Evolutionary conservation across 2,888 invertebrate species (phyloP), one percentile per base, ranked within the genome.

Genomic region (Drosophila mayaguana): DNA sequence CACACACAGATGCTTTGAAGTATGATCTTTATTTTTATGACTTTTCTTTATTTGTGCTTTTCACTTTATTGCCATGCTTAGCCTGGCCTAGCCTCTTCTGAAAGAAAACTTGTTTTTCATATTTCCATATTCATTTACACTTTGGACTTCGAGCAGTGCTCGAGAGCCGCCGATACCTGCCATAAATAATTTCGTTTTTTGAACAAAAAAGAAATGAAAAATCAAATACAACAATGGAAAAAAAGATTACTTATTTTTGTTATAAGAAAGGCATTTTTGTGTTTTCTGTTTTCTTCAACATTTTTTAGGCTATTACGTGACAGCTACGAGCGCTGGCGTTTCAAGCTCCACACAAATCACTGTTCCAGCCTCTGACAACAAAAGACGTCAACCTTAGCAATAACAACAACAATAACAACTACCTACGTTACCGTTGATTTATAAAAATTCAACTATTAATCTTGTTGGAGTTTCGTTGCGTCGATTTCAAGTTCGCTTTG

Each of bases 401-500:
- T 51, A 46, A 11, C 38, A 54, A 9, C 42, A 55, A 42, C 14
- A 55, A 56, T 14, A 43, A 56, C 40, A 43, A 63, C 82, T 61
- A 56, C 81, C 81, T 83, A 78, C 81, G 67, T 75, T 80, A 63
- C 78, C 78, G 70, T 77, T 77, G 72, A 63, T 56, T 80, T 78
- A 68, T 77, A 80, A 83, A 75, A 83, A 76, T 77, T 71, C 66
- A 72, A 89, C 87, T 77, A 89, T 87, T 89, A 86, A 89, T 83
- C 81, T 83, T 81, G 55, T 86, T 77, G 62, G 60, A 57, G 57
- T 72, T 62, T 50, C 45, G 43, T 65, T 59, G 68, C 64, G 34
- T 63, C 42, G 53, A 54, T n/a, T 77, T 63, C 54, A 64, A 78
- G 63, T 59, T 68, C 45, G 56, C 32, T 70, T 72, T 60, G 42